These are phyloP conservation scores for Onychomys leucogaster DNA, from an alignment of 2,797 vertebrate genomes.

Conservation along the genomic window DNA sequence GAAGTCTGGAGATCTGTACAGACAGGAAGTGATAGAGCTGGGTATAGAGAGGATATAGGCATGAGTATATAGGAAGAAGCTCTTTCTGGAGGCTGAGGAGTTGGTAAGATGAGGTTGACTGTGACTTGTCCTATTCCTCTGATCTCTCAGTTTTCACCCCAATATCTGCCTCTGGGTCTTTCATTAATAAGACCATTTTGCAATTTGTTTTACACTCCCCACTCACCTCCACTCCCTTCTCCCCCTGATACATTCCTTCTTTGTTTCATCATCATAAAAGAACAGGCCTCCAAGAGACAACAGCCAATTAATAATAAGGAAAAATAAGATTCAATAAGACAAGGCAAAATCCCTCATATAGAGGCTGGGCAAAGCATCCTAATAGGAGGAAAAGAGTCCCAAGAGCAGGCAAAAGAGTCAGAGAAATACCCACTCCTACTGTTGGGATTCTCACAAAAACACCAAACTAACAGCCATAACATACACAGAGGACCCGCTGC, in stretches of 20 bases:
- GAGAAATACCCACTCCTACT: neutral
- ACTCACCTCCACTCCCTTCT: neutral
- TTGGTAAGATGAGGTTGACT: too few relatives aligned
- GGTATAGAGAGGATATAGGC: too few relatives aligned
- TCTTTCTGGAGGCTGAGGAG: too few relatives aligned
- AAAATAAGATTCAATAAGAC: neutral
- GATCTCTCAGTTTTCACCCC: too few relatives aligned
- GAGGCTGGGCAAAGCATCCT: neutral
- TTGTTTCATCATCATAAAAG: neutral
- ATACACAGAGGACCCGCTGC: neutral
- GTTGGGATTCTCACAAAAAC: neutral
- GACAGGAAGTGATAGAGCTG: too few relatives aligned
- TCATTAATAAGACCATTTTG: too few relatives aligned
- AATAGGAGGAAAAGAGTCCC: neutral
- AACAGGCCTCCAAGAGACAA: neutral
- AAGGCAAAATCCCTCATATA: too few relatives aligned
- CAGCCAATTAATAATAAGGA: neutral
- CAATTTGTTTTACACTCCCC: too few relatives aligned
- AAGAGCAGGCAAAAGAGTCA: neutral
- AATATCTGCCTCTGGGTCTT: too few relatives aligned
- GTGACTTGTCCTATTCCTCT: too few relatives aligned
- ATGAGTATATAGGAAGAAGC: too few relatives aligned
- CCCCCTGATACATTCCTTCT: neutral
- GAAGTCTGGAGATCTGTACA: too few relatives aligned
- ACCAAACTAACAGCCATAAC: neutral